Percentiles rank a stretch among this genome's conserved stretches.
Conservation (phyloP, 2,888 invertebrate genomes). For the Phengaris alcon region DNA sequence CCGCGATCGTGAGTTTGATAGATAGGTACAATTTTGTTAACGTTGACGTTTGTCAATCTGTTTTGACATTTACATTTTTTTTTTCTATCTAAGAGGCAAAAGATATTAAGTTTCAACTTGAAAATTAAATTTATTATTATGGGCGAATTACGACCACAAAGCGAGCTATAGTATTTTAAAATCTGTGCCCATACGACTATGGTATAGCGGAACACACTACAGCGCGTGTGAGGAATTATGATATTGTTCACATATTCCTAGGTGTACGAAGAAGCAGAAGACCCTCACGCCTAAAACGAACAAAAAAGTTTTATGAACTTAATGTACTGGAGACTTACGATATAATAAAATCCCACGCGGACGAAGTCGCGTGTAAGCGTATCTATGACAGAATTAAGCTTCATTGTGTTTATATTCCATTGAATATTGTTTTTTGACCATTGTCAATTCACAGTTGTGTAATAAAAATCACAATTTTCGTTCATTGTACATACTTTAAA, state of each 20-base stretch:
- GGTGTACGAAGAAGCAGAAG: not conserved
- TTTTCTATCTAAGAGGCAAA: too few relatives aligned
- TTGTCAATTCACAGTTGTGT: not conserved
- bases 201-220: not conserved
- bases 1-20: too few relatives aligned
- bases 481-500: not conserved
- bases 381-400: not conserved
- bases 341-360: not conserved
- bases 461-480: not conserved
- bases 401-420: not conserved
- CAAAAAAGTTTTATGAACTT: slow-evolving; percentile 21
- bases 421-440: too few relatives aligned
- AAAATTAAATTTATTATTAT: too few relatives aligned
- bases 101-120: too few relatives aligned
- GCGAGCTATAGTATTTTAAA: too few relatives aligned
- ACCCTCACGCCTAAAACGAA: not conserved
- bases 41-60: too few relatives aligned
- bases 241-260: not conserved
- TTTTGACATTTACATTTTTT: too few relatives aligned
- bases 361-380: slow-evolving; percentile 5
- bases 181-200: not conserved
- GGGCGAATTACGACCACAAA: too few relatives aligned
- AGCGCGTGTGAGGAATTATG: not conserved
- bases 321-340: slow-evolving; percentile 13
- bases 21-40: too few relatives aligned